phyloP scores from a whole-genome alignment of 2,797 vertebrate genomes.

The Paratrypauchen microcephalus region DNA sequence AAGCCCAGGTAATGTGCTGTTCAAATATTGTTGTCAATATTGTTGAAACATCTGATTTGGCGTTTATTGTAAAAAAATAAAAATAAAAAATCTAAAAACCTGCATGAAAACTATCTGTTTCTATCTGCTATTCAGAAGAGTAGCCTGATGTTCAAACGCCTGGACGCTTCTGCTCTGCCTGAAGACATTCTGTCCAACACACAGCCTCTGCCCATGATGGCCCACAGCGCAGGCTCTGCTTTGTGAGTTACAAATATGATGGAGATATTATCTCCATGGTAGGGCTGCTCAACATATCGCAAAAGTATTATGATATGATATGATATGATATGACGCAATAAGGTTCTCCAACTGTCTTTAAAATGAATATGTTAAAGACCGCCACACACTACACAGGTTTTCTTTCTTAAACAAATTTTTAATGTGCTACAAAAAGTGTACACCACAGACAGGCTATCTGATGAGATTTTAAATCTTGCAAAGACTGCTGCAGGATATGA shows the following conservation, averaged over 20 bases:
- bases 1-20: conserved; percentile 85
- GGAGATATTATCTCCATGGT: no score
- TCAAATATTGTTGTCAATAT: background rate
- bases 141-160: conserved; percentile 90
- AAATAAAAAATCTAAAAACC: background rate
- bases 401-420: no score
- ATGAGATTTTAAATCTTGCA: no score
- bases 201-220: conserved; percentile 87
- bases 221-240: conserved; percentile 88
- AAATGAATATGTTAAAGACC: no score
- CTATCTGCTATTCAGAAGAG: conserved; percentile 80
- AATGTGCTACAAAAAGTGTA: no score
- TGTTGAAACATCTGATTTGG: background rate
- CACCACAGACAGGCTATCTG: no score
- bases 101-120: conserved; percentile 4
- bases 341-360: no score
- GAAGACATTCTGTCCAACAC: conserved; percentile 91
- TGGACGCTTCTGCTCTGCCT: conserved; percentile 89
- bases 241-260: conserved; percentile 85
- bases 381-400: no score
- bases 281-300: no score
- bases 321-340: no score
- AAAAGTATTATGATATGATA: no score
- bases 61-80: background rate
- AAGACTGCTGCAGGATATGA: no score